These are phyloP conservation scores for Perca fluviatilis DNA, from an alignment of 2,113 vertebrate species.

Conservation along the genomic window DNA sequence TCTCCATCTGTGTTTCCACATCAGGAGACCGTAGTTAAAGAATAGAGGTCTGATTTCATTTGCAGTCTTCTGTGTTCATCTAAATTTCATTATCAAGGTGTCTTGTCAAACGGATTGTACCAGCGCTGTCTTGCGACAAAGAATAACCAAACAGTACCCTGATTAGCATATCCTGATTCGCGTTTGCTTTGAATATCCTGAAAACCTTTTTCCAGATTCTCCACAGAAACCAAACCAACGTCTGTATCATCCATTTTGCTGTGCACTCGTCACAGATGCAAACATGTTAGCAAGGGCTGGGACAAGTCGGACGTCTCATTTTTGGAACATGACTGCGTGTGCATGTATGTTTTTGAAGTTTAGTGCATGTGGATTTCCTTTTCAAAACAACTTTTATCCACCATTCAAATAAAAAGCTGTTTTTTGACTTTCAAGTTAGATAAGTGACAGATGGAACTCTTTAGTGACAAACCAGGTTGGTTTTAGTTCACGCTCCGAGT, in stretches of 20 bases:
- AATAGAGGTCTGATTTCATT: constrained; percentile 72
- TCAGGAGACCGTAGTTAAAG: constrained; percentile 56
- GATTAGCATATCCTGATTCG: constrained; percentile 51
- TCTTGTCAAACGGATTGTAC: constrained; percentile 25
- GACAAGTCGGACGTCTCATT: constrained; percentile 9
- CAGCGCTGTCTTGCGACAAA: constrained; percentile 5
- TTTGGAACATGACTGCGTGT: constrained; percentile 12
- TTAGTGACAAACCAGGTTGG: constrained; percentile 39
- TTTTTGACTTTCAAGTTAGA: constrained; percentile 36
- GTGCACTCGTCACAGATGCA: neutral
- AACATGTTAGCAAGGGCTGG: neutral
- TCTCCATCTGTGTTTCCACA: constrained; percentile 25
- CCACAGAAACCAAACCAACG: neutral
- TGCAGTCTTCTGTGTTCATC: constrained; percentile 59
- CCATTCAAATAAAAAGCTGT: constrained; percentile 30
- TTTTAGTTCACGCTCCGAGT: constrained; percentile 40
- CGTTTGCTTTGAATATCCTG: constrained; percentile 23
- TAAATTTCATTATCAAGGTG: constrained; percentile 47
- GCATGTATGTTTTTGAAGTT: constrained; percentile 30
- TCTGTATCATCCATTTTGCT: neutral
- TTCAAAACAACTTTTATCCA: constrained; percentile 34
- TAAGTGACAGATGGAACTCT: constrained; percentile 46
- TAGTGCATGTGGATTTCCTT: constrained; percentile 11
- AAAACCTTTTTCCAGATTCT: constrained; percentile 6
- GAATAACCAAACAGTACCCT: constrained; percentile 34